Percentiles rank a stretch among this genome's conserved stretches.
phyloP scores from a whole-genome alignment of 2,888 invertebrate species.

The Drosophila pseudotalamancana region DNA sequence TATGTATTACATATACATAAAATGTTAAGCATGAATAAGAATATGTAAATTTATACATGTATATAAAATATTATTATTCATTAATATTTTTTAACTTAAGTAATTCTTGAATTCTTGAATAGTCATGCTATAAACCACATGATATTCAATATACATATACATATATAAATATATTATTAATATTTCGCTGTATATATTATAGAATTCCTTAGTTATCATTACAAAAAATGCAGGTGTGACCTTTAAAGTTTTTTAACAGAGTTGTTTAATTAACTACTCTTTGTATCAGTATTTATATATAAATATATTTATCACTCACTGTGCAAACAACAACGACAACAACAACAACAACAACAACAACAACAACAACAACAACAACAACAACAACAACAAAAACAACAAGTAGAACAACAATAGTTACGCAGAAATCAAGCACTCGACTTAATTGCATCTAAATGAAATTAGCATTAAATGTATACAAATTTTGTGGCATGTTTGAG shows the following conservation, averaged over 20 bases:
- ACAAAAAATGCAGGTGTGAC: no score
- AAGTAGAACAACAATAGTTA: conserved; percentile 23
- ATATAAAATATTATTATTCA: no score
- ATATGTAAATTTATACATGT: no score
- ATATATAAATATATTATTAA: no score
- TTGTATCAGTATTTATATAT: not conserved
- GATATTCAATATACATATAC: no score
- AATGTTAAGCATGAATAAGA: no score
- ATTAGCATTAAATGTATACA: conserved; percentile 74
- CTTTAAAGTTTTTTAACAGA: not conserved
- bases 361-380: not conserved
- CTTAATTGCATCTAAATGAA: conserved; percentile 77
- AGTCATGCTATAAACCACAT: no score
- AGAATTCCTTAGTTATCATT: no score
- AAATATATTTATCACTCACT: conserved; percentile 11
- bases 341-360: conserved; percentile 4
- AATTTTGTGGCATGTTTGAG: conserved; percentile 52
- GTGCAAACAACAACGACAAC: not conserved
- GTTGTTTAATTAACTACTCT: not conserved
- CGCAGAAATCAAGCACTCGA: conserved; percentile 71
- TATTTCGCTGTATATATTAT: no score
- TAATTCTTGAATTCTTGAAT: no score
- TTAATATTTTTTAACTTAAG: no score
- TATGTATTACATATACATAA: no score
- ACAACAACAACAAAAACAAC: conserved; percentile 1